These are phyloP conservation scores for Eristalis intricaria DNA, from an alignment of 2,888 invertebrate genomes.

Conservation along the genomic window DNA sequence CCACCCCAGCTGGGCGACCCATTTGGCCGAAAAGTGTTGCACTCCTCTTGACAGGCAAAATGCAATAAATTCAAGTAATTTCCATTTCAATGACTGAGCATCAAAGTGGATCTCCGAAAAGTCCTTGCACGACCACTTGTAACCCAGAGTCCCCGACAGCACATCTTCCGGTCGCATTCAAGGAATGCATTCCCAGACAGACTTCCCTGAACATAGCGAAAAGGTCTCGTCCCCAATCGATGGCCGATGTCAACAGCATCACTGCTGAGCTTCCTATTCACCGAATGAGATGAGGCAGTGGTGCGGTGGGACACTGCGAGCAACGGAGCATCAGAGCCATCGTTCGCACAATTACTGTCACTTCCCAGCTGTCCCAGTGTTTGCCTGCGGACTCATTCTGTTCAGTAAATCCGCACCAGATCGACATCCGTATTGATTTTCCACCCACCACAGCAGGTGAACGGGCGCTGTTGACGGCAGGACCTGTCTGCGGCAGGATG, in stretches of 20 bases:
- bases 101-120: not conserved
- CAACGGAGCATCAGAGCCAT: not conserved
- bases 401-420: not conserved
- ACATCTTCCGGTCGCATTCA: not conserved
- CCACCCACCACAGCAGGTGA: not conserved
- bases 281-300: not conserved
- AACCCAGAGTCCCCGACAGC: not conserved
- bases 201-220: not conserved
- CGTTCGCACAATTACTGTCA: not conserved
- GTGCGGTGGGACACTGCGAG: not conserved
- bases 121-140: not conserved
- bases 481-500: not conserved
- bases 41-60: not conserved
- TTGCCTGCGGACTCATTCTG: not conserved
- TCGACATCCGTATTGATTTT: constrained; percentile 25
- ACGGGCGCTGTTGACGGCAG: not conserved
- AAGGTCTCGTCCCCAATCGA: not conserved
- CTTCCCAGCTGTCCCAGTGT: not conserved
- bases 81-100: not conserved
- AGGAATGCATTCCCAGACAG: not conserved
- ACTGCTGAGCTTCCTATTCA: not conserved
- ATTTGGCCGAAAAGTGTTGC: not conserved
- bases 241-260: not conserved
- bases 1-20: too few species aligned
- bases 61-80: not conserved